These are phyloP conservation scores for Leptoteleia sp. DNA, from an alignment of 1,140 invertebrate species.

Conservation along the genomic window DNA sequence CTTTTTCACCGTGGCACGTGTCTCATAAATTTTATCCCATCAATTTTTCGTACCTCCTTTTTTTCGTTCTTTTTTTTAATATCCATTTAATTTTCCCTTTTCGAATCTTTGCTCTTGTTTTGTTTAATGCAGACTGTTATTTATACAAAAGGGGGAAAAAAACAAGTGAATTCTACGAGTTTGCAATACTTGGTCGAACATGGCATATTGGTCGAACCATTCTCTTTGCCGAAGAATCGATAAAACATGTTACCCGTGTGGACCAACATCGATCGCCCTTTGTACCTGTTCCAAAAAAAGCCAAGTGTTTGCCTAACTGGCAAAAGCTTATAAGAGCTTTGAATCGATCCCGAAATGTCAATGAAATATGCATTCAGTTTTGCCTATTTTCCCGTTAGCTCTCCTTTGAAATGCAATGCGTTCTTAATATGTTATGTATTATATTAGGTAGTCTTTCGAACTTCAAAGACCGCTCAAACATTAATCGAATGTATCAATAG, in stretches of 20 bases:
- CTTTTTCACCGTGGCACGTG: too few species aligned
- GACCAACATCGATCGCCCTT: slow-evolving; percentile 41
- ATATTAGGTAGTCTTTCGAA: too few species aligned
- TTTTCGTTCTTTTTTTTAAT: too few species aligned
- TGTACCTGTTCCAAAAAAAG: slow-evolving; percentile 49
- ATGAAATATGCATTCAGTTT: slow-evolving; percentile 37
- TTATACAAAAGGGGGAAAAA: too few species aligned
- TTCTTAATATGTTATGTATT: slow-evolving; percentile 10
- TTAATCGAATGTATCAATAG: too few species aligned
- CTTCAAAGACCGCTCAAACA: too few species aligned
- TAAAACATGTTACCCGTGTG: slow-evolving; percentile 31
- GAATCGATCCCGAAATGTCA: slow-evolving; percentile 16
- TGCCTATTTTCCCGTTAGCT: neutral
- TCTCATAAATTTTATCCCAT: too few species aligned
- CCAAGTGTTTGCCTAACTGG: slow-evolving; percentile 52
- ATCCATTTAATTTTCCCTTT: too few species aligned
- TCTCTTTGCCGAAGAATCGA: slow-evolving; percentile 39
- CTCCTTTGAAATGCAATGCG: slow-evolving; percentile 14
- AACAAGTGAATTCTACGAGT: slow-evolving; percentile 10
- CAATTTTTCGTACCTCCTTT: too few species aligned
- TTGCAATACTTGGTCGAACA: slow-evolving; percentile 15
- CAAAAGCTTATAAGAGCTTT: slow-evolving; percentile 43
- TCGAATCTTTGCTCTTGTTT: too few species aligned
- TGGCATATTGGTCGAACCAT: slow-evolving; percentile 39
- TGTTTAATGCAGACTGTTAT: too few species aligned